Evolutionary conservation across 2,888 invertebrate species (phyloP), one percentile per base, ranked within the genome.

Genomic region (Drosophila picticornis): DNA sequence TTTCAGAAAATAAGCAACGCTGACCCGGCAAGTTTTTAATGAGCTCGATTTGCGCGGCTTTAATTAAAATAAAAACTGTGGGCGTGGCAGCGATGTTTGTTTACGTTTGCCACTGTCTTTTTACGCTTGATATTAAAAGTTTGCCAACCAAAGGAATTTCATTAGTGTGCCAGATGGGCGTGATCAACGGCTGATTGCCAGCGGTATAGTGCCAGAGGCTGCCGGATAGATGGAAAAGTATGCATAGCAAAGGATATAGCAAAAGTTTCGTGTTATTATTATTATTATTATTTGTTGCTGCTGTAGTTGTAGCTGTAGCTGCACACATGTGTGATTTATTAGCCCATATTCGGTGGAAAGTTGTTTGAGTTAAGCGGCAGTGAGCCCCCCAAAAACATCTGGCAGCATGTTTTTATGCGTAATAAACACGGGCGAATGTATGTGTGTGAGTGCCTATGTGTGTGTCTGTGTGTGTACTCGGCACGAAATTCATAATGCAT

Each of bases 1-100:
- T 57, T 48, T 13, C 48, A 48, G 40, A 66, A 59, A 62, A 59
- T 72, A 59, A 43, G 27, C 22, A 32, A 36, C 43, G 75, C 89
- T 83, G 79, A 70, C 72, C 71, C 40, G 55, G 76, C 87, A 74
- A 75, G 72, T 84, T 90, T 87, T 82, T 88, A 85, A 84, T 85
- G 80, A 88, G 74, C 88, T 73, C 81, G 67, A 85, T 80, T 84
- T 80, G 69, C 64, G 77, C 66, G 63, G 67, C 65, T 72, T 75
- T 88, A 90, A 90, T 85, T 90, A 88, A 90, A 85, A 88, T 75
- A 11, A 46, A 46, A 22, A 2, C 51, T 69, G 67, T 65, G 57
- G 69, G 65, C 64, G 67, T 66, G 46, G 59, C 76, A 57, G 16
- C n/a, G 38, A 40, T 76, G 72, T 68, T 62, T 82, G 80, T 76